A percentile compares a stretch with the other conserved stretches of the same genome.
Conservation (phyloP, 37 sponge, comb jelly and placozoan species). For the Petrosia ficiformis region DNA sequence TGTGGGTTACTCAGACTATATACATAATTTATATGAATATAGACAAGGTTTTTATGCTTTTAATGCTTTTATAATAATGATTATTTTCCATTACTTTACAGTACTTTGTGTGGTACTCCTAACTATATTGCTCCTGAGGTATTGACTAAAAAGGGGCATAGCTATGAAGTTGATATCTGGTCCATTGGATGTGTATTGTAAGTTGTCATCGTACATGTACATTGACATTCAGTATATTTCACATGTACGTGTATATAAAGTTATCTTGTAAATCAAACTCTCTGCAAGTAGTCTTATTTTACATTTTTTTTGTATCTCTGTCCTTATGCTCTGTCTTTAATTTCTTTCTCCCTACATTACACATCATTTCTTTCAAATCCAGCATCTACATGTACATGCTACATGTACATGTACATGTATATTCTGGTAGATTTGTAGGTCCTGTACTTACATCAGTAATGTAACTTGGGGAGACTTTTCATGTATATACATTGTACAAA, state of each 20-base stretch:
- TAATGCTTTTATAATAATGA: not conserved
- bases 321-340: not conserved
- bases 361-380: too few species aligned
- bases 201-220: conserved; percentile 12
- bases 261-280: not conserved
- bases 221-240: not conserved
- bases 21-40: too few species aligned
- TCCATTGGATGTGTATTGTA: conserved; percentile 91
- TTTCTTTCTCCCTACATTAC: too few species aligned
- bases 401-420: too few species aligned
- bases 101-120: conserved; percentile 95
- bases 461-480: too few species aligned
- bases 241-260: not conserved
- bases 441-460: too few species aligned
- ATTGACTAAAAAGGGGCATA: conserved; percentile 89
- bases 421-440: too few species aligned
- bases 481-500: too few species aligned
- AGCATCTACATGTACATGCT: too few species aligned
- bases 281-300: not conserved
- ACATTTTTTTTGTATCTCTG: not conserved
- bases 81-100: not conserved
- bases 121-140: conserved; percentile 98
- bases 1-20: too few species aligned
- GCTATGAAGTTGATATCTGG: conserved; percentile 95
- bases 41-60: not conserved